These are phyloP conservation scores for Sporophila hypoxantha DNA, from an alignment of 2,113 vertebrate genomes.

Conservation along the genomic window DNA sequence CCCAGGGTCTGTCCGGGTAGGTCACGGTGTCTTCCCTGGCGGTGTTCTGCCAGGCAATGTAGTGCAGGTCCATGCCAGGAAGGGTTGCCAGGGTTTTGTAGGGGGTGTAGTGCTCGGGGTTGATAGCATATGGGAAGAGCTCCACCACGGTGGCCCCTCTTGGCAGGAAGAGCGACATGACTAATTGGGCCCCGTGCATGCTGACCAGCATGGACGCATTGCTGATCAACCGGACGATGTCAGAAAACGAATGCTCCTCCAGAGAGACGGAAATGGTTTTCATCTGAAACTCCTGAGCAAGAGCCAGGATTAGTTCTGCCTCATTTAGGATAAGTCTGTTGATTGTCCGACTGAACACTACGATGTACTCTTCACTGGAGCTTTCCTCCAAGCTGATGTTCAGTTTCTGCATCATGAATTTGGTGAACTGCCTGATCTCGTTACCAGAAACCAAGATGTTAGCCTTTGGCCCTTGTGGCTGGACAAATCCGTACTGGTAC, in stretches of 20 bases:
- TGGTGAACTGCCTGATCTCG: conserved; percentile 89
- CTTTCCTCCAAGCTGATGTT: conserved; percentile 73
- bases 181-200: conserved; percentile 94
- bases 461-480: conserved; percentile 95
- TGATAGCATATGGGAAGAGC: conserved; percentile 91
- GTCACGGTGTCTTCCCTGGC: conserved; percentile 81
- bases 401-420: conserved; percentile 78
- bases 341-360: conserved; percentile 89
- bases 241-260: conserved; percentile 86
- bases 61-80: conserved; percentile 94
- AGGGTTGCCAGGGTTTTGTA: conserved; percentile 90
- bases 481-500: conserved; percentile 97
- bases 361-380: conserved; percentile 79
- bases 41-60: conserved; percentile 87
- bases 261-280: conserved; percentile 89
- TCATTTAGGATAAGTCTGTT: conserved; percentile 94
- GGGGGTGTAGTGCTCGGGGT: conserved; percentile 94
- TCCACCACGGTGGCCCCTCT: conserved; percentile 88
- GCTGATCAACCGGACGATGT: conserved; percentile 83
- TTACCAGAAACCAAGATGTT: conserved; percentile 93
- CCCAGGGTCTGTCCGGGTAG: conserved; percentile 87
- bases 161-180: conserved; percentile 89
- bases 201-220: conserved; percentile 89
- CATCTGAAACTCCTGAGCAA: conserved; percentile 95
- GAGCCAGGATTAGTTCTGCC: conserved; percentile 86